Evolutionary conservation across 2,888 invertebrate species (phyloP), one percentile per base, ranked within the genome.

Genomic region (Heliconius erato): DNA sequence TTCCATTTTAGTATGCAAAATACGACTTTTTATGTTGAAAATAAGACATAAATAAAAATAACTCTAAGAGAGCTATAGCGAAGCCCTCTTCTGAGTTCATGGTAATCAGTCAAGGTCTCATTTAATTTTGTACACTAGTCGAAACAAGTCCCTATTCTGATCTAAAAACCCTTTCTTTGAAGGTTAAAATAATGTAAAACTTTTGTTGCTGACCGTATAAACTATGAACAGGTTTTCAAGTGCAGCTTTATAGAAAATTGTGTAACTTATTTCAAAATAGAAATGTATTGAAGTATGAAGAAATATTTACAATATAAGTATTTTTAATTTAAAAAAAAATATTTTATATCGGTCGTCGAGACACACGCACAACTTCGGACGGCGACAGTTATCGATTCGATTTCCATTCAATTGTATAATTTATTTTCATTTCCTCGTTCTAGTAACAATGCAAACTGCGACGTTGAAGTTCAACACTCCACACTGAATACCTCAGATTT

Each of bases 201-300:
- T 49, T 80, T 35, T 65, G 68, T 44, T 26, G 69, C 54, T 54
- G 32, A 44, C 35, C 79, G 81, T 80, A 80, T 85, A 85, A 63
- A 85, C 84, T 86, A 83, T 80, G 78, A 82, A 86, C 85, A 83
- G 82, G 85, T 85, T 85, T 84, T 82, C 82, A 49, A 76, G 74
- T 77, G 76, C 76, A 79, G 81, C 78, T 84, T 82, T 69, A 69
- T 59, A 40, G 82, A 82, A 82, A 82, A 81, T 82, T 72, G 35
- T 63, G 63, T 76, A 49, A 78, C 19, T 78, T 14, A 44, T 44
- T 67, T 78, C 23, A 28, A 44, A 44, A 40, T 16, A 76, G 14
- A 76, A 28, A 14, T 35, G 19, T 28, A 67, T 63, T 67, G 9
- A 67, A 67, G 14, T 77, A 65, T 65, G 7, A 44, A 65, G 3